These are phyloP conservation scores for Harpagus bidentatus DNA, from an alignment of 2,113 vertebrate species.

Conservation along the genomic window DNA sequence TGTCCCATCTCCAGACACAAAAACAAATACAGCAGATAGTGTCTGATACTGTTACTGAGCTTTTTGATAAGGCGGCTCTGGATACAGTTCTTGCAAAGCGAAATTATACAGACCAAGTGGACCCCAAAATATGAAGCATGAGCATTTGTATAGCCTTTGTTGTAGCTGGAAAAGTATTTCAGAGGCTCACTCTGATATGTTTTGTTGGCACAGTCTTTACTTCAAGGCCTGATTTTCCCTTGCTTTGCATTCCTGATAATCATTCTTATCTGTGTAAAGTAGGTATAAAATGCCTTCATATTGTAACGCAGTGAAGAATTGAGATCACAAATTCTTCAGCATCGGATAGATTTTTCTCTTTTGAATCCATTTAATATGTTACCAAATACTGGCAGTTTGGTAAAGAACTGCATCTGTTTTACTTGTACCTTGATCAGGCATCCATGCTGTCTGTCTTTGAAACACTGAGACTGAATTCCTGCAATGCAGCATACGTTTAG, in stretches of 20 bases:
- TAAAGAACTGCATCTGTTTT: neutral
- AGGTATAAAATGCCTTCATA: neutral
- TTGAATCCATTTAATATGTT: neutral
- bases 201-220: neutral
- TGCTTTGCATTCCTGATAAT: neutral
- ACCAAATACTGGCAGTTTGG: neutral
- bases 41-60: neutral
- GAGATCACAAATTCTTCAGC: neutral
- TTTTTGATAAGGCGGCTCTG: neutral
- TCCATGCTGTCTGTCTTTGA: neutral
- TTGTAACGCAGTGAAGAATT: accelerated
- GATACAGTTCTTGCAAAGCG: neutral
- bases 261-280: neutral
- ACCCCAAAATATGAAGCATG: neutral
- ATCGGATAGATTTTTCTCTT: neutral
- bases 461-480: neutral
- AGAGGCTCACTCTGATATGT: neutral
- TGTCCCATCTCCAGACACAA: neutral
- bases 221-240: neutral
- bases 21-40: neutral
- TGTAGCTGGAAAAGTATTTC: neutral
- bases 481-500: neutral
- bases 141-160: neutral
- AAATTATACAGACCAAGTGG: neutral
- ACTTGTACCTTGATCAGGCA: neutral